Base-by-base conservation (phyloP, 1,140 invertebrate genomes). In the Dendroctonus valens region DNA sequence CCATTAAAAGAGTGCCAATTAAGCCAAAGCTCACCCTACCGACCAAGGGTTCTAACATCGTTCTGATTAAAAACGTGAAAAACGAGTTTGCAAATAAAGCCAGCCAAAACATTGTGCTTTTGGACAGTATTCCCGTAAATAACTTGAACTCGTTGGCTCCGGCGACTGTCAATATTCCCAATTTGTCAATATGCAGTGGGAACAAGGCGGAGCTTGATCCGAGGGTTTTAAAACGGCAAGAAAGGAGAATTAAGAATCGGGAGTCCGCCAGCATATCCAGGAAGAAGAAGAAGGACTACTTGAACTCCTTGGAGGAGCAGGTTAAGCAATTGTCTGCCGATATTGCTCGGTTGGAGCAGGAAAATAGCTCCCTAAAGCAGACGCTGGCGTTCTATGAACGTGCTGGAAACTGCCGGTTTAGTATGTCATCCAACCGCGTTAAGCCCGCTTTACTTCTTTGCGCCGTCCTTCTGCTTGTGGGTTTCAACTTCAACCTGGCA, bases 251-350 rank as follows among this genome's bases (percentile, higher is more conserved):
- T 46, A 94, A 94, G 83, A 95, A 91, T 80, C 77, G 86, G 73
- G 93, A 96, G 81, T 94, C 93, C 0, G 94, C 94, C 7, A 93
- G 91, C 78, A 81, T 96, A 53, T 96, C 93, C 0, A 81, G 93
- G 14, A 94, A 95, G 78, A 93, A 94, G 78, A 96, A 94, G 74
- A 96, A 95, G 76, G 93, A 96, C 77, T 95, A 96, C 76, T 85
- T 96, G 7, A 85, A 85, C 41, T 85, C 86, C 0, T 78, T 96
- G 57, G 93, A 96, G 75, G 83, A 83, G 51, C 83, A 87, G 74
- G 79, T 96, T 39, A 79, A 84, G 40, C 84, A 87, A 44, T 84
- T 92, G 12, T 83, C 87, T 66, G 82, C 85, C 60, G 90, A 94
- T 78, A 94, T 94, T 77, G 79, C 81, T 9, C 81, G 84, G 69